Percentiles rank a stretch among this genome's conserved stretches.
Conservation (phyloP, 2,888 invertebrate species). For the Phragmatobia fuliginosa region DNA sequence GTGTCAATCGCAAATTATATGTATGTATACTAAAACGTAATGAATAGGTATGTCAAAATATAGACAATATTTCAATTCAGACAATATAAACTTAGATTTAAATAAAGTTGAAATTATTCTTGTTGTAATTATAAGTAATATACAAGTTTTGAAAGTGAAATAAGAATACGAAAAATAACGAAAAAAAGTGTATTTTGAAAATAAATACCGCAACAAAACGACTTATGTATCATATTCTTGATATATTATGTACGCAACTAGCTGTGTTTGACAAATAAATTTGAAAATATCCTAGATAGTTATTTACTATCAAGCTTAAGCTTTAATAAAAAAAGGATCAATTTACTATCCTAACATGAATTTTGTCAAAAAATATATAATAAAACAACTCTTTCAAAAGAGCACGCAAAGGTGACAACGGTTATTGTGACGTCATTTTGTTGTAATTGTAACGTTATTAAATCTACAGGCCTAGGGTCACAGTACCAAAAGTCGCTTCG, state of each 20-base stretch:
- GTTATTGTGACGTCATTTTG: not conserved
- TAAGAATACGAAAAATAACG: not conserved
- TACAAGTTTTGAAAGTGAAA: not conserved
- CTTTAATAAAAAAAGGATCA: constrained; percentile 52
- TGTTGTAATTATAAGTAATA: constrained; percentile 5
- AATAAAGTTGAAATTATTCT: constrained; percentile 7
- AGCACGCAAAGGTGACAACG: not conserved
- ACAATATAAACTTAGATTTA: constrained; percentile 24
- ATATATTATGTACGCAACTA: constrained; percentile 64
- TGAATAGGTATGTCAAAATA: constrained; percentile 20
- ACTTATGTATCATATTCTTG: constrained; percentile 54
- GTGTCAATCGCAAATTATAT: constrained; percentile 82
- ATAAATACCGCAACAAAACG: constrained; percentile 1
- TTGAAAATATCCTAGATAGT: constrained; percentile 35
- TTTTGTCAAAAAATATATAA: constrained; percentile 8
- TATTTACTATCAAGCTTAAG: constrained; percentile 50
- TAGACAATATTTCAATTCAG: constrained; percentile 23
- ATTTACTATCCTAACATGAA: constrained; percentile 41
- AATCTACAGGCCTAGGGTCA: not conserved
- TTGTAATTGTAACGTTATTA: not conserved
- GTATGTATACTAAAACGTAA: constrained; percentile 16
- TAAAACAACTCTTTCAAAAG: constrained; percentile 22
- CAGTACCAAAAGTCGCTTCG: not conserved
- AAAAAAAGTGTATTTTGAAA: not conserved
- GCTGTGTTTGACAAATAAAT: constrained; percentile 86